Conservation (phyloP, 2,113 vertebrate species). For the Pluvianellus socialis region DNA sequence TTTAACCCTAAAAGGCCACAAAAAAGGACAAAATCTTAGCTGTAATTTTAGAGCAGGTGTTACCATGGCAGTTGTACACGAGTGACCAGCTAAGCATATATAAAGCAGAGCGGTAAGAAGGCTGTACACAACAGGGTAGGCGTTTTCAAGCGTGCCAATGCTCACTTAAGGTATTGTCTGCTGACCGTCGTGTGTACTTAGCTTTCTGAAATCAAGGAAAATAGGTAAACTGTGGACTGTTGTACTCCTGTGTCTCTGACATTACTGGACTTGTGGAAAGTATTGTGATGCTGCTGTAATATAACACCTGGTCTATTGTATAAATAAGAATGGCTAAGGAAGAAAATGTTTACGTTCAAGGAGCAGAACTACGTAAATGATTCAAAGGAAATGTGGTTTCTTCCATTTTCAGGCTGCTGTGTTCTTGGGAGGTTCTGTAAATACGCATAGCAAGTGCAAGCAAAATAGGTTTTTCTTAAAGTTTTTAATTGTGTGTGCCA, state of each 20-base stretch:
- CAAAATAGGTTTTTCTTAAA: neutral
- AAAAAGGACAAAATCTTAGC: neutral
- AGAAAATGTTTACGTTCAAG: slow-evolving; percentile 2
- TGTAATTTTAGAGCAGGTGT: neutral
- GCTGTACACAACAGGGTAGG: neutral
- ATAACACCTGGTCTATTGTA: neutral
- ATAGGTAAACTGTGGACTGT: neutral
- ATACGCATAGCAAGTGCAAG: neutral
- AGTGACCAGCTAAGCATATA: neutral
- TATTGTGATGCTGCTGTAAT: neutral
- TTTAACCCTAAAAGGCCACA: neutral
- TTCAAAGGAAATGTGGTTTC: neutral
- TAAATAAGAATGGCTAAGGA: neutral
- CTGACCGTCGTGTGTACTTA: neutral
- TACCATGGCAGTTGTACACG: neutral
- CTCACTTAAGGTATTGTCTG: neutral
- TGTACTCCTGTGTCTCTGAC: neutral
- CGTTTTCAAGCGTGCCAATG: neutral
- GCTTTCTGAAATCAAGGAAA: neutral
- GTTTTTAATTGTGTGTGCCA: neutral
- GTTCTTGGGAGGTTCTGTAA: neutral
- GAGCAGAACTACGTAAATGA: neutral
- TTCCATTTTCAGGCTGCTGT: neutral
- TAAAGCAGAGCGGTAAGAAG: neutral
- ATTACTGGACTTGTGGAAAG: neutral